phyloP scores from a whole-genome alignment of 2,797 vertebrate genomes.

The Pseudochirops corinnae region DNA sequence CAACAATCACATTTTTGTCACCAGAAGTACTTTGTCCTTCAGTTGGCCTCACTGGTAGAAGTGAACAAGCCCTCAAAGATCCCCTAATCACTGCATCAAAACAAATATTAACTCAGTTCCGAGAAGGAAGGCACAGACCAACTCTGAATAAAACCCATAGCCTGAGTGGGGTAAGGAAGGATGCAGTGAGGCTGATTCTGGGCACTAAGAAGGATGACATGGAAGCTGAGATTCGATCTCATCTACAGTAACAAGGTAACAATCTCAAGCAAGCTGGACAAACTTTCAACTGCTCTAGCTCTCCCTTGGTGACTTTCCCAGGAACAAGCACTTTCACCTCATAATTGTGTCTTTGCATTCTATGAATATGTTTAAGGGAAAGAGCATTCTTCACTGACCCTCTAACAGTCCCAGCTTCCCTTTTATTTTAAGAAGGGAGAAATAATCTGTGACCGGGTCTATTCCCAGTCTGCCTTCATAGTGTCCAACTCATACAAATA shows the following conservation, averaged over 20 bases:
- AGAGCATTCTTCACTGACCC: neutral
- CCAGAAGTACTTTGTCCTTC: neutral
- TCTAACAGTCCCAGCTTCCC: neutral
- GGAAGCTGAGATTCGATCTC: neutral
- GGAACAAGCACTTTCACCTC: neutral
- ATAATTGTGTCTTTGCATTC: neutral
- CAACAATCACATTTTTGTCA: neutral
- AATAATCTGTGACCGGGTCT: neutral
- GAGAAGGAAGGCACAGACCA: neutral
- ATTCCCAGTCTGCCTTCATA: neutral
- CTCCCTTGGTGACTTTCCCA: neutral
- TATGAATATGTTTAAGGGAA: neutral
- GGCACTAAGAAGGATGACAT: neutral
- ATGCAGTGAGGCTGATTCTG: neutral
- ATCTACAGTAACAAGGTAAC: neutral
- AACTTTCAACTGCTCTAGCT: neutral
- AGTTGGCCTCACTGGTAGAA: neutral
- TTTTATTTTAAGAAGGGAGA: neutral
- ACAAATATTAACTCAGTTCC: neutral
- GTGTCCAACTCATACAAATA: neutral
- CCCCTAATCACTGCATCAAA: neutral
- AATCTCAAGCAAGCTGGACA: neutral
- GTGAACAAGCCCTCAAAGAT: neutral
- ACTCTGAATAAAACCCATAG: neutral
- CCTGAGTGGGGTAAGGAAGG: neutral